Base-by-base conservation (phyloP, 64 coral and sea anemone species). In the Astreopora myriophthalma region DNA sequence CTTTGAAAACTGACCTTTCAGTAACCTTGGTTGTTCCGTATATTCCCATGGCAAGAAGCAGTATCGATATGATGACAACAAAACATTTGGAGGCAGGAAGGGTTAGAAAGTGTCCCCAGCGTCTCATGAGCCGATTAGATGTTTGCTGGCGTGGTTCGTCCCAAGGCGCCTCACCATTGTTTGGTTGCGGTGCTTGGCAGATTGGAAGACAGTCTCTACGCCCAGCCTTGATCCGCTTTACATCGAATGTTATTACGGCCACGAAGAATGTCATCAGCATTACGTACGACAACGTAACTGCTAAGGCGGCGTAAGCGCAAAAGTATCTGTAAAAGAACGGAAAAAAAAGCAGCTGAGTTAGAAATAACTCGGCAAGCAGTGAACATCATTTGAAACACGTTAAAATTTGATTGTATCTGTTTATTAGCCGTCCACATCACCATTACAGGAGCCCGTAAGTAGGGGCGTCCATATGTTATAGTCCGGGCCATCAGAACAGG, bases 181-280 rank as follows among this genome's bases (percentile, higher is more conserved):
- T 51, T 26, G 87, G 39, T 73, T 25, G 75, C 6, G 93, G 78
- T 36, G n/a, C 93, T 0, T 1, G 16, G 19, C 79, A 94, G 23
- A 84, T 26, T 38, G 93, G 93, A 36, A 90, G 51, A 16, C 70
- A 85, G 34, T 94, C 93, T 37, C 87, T 75, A 48, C 87, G 87
- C 14, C 74, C 20, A 22, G 76, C 49, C 28, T 94, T 94, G 12
- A 94, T 94, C 38, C 93, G 69, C 14, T 35, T 74, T 8, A 94
- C 58, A 48, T 94, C 93, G 85, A 94, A 83, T 24, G 87, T 74
- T 87, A 90, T 85, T 36, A 37, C 37, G 8, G 87, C 93, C 7
- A 94, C 93, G 73, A 94, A 94, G 34, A 89, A 82, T 2, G 93
- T 94, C 20, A 94, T 66, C 26, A 94, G 76, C 55, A 89, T 39